Conservation (phyloP, 2,113 vertebrate species). For the Ifrita kowaldi region DNA sequence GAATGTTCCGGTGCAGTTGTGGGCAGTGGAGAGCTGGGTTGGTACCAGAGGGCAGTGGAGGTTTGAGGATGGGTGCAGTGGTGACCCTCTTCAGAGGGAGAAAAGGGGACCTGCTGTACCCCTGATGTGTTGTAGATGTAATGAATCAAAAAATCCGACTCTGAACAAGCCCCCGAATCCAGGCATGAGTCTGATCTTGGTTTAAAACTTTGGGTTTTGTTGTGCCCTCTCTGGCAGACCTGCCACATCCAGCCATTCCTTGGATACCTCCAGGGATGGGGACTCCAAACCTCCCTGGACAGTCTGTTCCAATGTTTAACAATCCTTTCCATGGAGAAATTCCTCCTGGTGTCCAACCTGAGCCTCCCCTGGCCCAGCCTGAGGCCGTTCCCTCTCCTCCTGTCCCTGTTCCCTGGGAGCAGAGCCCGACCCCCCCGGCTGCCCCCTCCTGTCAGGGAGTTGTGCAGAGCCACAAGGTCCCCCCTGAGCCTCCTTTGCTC, state of each 20-base stretch:
- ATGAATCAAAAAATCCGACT: background rate
- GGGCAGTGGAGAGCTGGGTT: background rate
- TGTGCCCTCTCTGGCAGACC: background rate
- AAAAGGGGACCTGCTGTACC: background rate
- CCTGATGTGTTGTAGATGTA: background rate
- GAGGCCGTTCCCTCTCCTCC: background rate
- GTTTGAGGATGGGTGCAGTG: background rate
- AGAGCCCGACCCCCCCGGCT: background rate
- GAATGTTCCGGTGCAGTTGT: background rate
- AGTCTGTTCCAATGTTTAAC: fast-evolving
- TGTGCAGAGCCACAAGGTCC: background rate
- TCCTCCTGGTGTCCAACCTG: background rate
- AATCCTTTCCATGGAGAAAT: fast-evolving
- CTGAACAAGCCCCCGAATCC: no score
- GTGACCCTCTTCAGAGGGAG: background rate
- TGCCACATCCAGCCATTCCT: background rate
- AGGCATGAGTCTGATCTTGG: background rate
- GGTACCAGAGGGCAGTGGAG: fast-evolving
- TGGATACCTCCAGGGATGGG: background rate
- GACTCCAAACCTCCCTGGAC: background rate
- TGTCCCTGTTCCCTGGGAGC: background rate
- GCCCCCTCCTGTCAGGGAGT: background rate
- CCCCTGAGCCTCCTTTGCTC: background rate
- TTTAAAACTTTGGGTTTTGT: background rate
- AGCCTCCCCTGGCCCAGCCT: background rate